phyloP scores from a whole-genome alignment of 2,113 vertebrate genomes.

The Natator depressus region DNA sequence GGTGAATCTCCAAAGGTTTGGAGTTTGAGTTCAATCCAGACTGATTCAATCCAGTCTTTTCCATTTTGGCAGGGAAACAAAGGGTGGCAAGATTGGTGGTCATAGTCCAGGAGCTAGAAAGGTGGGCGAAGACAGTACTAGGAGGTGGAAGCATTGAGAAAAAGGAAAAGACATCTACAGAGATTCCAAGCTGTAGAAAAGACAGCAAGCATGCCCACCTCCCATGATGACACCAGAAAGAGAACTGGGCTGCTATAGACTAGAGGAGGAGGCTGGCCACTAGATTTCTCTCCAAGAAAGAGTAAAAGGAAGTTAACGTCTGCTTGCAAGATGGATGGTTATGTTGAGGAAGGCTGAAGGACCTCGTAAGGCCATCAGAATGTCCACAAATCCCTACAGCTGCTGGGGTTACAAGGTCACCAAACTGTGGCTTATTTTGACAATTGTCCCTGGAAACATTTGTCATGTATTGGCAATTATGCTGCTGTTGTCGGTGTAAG shows the following conservation, averaged over 20 bases:
- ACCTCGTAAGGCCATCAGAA: background rate
- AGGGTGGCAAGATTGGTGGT: background rate
- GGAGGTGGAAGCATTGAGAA: background rate
- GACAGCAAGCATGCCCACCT: background rate
- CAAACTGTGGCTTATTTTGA: background rate
- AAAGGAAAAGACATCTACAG: background rate
- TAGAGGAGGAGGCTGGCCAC: background rate
- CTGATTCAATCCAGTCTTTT: background rate
- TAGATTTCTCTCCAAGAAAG: background rate
- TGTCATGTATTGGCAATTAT: background rate
- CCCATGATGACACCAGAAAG: background rate
- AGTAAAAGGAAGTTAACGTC: background rate
- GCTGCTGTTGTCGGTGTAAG: background rate
- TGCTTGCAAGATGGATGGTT: background rate
- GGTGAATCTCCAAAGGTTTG: background rate
- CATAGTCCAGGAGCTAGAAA: background rate
- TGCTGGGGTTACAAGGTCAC: background rate
- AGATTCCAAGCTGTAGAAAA: background rate
- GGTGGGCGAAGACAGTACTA: background rate
- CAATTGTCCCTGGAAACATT: background rate
- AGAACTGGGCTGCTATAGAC: background rate
- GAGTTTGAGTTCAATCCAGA: background rate
- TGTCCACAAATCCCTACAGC: background rate
- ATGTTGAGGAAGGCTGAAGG: background rate
- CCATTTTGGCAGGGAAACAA: background rate